Evolutionary conservation across 2,888 invertebrate genomes (phyloP).

Genomic region (Hylaea fasciaria): DNA sequence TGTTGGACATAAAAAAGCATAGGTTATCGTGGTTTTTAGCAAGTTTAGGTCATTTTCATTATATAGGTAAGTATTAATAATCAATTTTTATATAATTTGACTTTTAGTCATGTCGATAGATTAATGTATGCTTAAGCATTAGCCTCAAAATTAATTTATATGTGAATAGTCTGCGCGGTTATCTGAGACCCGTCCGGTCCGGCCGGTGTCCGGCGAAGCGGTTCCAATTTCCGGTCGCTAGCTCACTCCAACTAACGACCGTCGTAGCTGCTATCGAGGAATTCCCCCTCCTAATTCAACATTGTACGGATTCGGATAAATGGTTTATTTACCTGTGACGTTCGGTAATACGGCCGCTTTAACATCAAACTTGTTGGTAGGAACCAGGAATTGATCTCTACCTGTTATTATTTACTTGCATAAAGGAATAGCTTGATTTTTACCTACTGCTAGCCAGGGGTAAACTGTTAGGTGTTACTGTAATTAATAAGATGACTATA

Average conservation of each 20-base stretch:
- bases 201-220: conserved; percentile 57
- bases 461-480: no score
- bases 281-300: conserved; percentile 23
- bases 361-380: neutral
- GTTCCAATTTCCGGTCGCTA: conserved; percentile 68
- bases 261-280: conserved; percentile 25
- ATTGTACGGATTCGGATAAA: conserved; percentile 13
- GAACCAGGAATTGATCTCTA: no score
- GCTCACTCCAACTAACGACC: conserved; percentile 45
- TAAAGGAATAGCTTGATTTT: no score
- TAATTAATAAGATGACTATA: no score
- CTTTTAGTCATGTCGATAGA: neutral
- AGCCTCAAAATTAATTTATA: conserved; percentile 46
- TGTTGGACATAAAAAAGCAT: no score
- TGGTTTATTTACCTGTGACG: conserved; percentile 11
- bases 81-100: no score
- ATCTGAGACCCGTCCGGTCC: conserved; percentile 46
- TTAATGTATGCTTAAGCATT: conserved; percentile 3
- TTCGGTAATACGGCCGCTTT: neutral
- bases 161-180: conserved; percentile 34
- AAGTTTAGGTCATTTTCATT: no score
- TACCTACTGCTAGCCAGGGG: no score
- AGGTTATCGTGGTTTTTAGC: no score
- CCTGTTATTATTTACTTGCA: no score
- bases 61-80: no score